These are phyloP conservation scores for Nemoura dubitans DNA, from an alignment of 2,888 invertebrate species.

Conservation along the genomic window DNA sequence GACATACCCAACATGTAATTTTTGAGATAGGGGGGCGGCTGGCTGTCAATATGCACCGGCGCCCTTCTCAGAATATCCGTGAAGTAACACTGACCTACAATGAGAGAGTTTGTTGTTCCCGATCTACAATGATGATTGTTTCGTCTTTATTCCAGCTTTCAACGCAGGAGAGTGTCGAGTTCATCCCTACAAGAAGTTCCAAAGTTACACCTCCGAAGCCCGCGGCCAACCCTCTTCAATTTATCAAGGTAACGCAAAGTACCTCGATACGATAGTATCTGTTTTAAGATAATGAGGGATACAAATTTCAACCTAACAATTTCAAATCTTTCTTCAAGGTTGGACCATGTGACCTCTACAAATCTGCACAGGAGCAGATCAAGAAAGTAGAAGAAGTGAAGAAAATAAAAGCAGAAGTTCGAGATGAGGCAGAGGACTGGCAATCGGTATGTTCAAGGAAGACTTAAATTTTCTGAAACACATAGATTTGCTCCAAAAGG, in stretches of 20 bases:
- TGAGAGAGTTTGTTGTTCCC: too few species aligned
- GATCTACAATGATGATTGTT: too few species aligned
- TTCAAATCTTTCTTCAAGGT: slow-evolving; percentile 59
- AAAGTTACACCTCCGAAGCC: slow-evolving; percentile 83
- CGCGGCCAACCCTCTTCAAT: slow-evolving; percentile 87
- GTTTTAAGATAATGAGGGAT: too few species aligned
- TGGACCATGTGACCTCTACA: slow-evolving; percentile 86
- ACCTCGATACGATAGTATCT: background rate
- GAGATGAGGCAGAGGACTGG: slow-evolving; percentile 90
- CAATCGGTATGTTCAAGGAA: slow-evolving; percentile 75
- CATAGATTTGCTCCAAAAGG: too few species aligned
- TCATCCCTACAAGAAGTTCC: slow-evolving; percentile 65
- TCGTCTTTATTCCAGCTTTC: slow-evolving; percentile 50
- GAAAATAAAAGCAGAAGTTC: slow-evolving; percentile 79
- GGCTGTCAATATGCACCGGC: slow-evolving; percentile 75
- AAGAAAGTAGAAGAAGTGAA: slow-evolving; percentile 86
- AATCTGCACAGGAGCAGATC: slow-evolving; percentile 84
- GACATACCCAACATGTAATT: slow-evolving; percentile 87
- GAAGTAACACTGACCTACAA: too few species aligned
- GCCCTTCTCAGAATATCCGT: slow-evolving; percentile 62
- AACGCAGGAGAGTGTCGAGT: slow-evolving; percentile 52
- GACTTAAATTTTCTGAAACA: too few species aligned
- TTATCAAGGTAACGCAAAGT: slow-evolving; percentile 73
- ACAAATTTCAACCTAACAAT: too few species aligned
- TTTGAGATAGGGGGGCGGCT: slow-evolving; percentile 76